A percentile compares a stretch with the other conserved stretches of the same genome.
phyloP scores from a whole-genome alignment of 2,797 vertebrate genomes.

The Oreochromis mossambicus region DNA sequence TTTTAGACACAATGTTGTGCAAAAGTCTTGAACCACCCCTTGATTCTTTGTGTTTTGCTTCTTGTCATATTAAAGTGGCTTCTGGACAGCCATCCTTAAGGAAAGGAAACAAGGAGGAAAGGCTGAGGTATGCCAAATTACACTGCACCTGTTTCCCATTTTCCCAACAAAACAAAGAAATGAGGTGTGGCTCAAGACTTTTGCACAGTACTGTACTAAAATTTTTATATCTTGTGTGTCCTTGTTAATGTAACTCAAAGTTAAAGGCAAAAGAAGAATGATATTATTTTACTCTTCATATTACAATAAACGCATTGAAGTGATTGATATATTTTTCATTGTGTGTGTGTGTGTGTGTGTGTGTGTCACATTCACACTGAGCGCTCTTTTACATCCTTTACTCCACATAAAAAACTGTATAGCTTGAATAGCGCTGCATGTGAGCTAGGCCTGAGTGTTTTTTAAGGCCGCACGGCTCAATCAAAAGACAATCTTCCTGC shows the following conservation, averaged over 20 bases:
- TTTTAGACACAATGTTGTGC: background rate
- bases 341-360: background rate
- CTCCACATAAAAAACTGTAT: background rate
- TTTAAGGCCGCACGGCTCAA: slow-evolving; percentile 8
- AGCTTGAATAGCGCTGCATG: background rate
- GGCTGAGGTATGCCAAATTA: background rate
- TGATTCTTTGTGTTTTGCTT: background rate
- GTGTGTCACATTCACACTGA: background rate
- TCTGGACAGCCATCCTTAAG: background rate
- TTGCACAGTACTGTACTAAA: background rate
- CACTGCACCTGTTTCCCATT: background rate
- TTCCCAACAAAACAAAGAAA: background rate
- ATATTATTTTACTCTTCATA: background rate
- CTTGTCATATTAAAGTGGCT: background rate
- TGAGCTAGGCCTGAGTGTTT: background rate
- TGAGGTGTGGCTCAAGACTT: background rate
- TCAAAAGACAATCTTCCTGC: slow-evolving; percentile 18
- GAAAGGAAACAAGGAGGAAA: background rate
- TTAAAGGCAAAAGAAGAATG: background rate
- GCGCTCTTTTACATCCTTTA: background rate
- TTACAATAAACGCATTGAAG: background rate
- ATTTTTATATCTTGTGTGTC: background rate
- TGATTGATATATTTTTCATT: background rate
- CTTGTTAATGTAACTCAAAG: background rate
- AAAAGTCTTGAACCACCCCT: background rate